A percentile compares a stretch with the other conserved stretches of the same genome.
Conservation (phyloP, 2,888 invertebrate species). For the Atethmia centrago region DNA sequence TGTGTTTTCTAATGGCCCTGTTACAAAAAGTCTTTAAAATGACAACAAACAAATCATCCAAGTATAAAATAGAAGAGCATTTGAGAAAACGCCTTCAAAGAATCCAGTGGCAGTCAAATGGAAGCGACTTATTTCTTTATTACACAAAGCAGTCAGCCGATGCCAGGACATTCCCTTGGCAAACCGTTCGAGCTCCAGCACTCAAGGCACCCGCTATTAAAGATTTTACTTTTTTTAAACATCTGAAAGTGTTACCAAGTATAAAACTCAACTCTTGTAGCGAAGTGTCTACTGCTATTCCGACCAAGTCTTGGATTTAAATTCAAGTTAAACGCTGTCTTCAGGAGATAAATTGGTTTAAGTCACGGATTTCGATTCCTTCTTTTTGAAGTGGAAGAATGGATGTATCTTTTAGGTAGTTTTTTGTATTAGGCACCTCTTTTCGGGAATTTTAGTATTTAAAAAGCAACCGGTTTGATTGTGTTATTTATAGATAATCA, state of each 20-base stretch:
- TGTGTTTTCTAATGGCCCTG: background rate
- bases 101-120: slow-evolving; percentile 54
- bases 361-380: slow-evolving; percentile 47
- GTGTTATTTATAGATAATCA: too few relatives aligned
- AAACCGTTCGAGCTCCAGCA: slow-evolving; percentile 56
- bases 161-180: slow-evolving; percentile 64
- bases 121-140: slow-evolving; percentile 64
- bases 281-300: slow-evolving; percentile 49
- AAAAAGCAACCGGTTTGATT: background rate
- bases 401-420: slow-evolving; percentile 20
- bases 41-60: slow-evolving; percentile 16
- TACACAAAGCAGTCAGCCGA: slow-evolving; percentile 51
- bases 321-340: slow-evolving; percentile 59
- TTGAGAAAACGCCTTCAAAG: slow-evolving; percentile 48
- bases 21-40: background rate
- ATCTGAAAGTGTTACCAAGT: slow-evolving; percentile 57
- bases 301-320: slow-evolving; percentile 58
- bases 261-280: slow-evolving; percentile 62
- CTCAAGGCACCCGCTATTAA: slow-evolving; percentile 51
- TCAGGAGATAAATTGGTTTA: slow-evolving; percentile 58
- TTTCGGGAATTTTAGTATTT: background rate
- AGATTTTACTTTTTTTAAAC: slow-evolving; percentile 60
- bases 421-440: slow-evolving; percentile 13
- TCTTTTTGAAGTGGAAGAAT: slow-evolving; percentile 26
- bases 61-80: slow-evolving; percentile 28